These are phyloP conservation scores for Morpho achilles DNA, from an alignment of 2,888 invertebrate species.

Conservation along the genomic window DNA sequence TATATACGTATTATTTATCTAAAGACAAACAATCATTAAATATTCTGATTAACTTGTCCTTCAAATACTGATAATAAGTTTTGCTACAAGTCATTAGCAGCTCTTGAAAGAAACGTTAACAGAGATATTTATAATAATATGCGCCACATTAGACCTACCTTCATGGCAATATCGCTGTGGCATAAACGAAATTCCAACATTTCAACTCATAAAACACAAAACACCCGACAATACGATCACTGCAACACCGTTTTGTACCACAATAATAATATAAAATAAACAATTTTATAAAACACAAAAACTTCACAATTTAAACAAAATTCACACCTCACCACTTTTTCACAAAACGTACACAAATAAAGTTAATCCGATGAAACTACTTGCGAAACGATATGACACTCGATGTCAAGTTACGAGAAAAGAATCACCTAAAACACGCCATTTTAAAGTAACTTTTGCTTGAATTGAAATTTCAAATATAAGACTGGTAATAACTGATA, in stretches of 20 bases:
- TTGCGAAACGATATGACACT: conserved; percentile 72
- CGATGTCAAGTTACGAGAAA: conserved; percentile 53
- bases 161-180: conserved; percentile 19
- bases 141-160: conserved; percentile 20
- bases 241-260: conserved; percentile 9
- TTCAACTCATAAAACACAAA: conserved; percentile 27
- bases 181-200: conserved; percentile 19
- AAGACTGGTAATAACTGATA: no score
- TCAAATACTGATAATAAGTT: conserved; percentile 1
- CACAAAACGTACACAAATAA: conserved; percentile 67
- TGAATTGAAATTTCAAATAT: no score
- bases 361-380: conserved; percentile 59
- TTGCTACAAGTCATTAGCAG: conserved; percentile 2
- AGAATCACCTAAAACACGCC: conserved; percentile 27
- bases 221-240: conserved; percentile 19
- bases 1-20: not conserved
- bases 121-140: conserved; percentile 4
- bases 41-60: conserved; percentile 6
- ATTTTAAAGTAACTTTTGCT: conserved; percentile 8
- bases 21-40: not conserved
- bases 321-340: conserved; percentile 42
- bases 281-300: conserved; percentile 24
- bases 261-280: conserved; percentile 5
- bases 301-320: conserved; percentile 32
- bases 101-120: conserved; percentile 2